phyloP scores from a whole-genome alignment of 2,888 invertebrate species.

The Gari tellinella region DNA sequence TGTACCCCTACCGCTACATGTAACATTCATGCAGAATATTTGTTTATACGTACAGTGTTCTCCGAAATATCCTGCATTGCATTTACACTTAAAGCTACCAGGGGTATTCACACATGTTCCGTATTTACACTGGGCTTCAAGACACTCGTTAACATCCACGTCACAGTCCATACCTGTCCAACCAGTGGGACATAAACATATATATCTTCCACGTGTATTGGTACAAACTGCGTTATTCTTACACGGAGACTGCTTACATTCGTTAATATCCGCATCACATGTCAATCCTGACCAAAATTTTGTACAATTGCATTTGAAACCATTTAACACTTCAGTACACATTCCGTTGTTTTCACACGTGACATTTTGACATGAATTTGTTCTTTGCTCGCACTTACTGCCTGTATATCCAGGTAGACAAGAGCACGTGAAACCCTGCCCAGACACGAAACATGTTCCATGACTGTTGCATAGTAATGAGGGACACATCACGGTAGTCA shows the following conservation, averaged over 20 bases:
- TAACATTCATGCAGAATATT: constrained; percentile 23
- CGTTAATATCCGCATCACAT: constrained; percentile 63
- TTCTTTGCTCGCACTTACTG: constrained; percentile 32
- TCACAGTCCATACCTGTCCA: constrained; percentile 31
- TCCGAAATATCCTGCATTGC: constrained; percentile 37
- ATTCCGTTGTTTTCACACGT: constrained; percentile 39
- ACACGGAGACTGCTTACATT: constrained; percentile 64
- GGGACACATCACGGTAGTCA: constrained; percentile 14
- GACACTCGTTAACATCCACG: constrained; percentile 37
- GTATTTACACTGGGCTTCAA: neutral
- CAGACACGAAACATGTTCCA: constrained; percentile 37
- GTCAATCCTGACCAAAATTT: constrained; percentile 44
- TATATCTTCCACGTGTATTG: constrained; percentile 31
- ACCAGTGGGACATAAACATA: constrained; percentile 19
- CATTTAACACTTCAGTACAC: constrained; percentile 22
- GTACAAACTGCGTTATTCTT: constrained; percentile 35
- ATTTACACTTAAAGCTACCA: constrained; percentile 39
- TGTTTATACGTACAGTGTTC: constrained; percentile 9
- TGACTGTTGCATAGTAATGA: constrained; percentile 29
- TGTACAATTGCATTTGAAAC: constrained; percentile 46
- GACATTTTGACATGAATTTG: constrained; percentile 47
- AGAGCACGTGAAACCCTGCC: constrained; percentile 17
- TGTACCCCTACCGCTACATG: constrained; percentile 53
- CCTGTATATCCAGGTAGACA: constrained; percentile 43
- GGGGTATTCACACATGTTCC: constrained; percentile 35